phyloP scores from a whole-genome alignment of 2,888 invertebrate genomes.

The Bhutanitis thaidina region DNA sequence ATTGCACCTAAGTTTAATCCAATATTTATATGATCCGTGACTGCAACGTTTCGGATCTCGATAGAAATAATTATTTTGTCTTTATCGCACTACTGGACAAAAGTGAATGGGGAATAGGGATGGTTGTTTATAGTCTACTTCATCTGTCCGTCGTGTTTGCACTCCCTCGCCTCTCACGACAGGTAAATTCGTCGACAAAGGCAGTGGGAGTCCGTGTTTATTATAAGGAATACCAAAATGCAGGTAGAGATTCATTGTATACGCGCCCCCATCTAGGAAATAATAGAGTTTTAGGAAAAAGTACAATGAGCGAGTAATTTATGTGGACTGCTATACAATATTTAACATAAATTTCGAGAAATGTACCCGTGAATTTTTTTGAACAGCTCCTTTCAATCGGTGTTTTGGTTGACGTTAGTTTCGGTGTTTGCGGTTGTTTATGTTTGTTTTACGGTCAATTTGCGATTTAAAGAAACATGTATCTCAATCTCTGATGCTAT shows the following conservation, averaged over 20 bases:
- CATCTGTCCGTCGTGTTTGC: conserved; percentile 62
- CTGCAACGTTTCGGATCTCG: conserved; percentile 44
- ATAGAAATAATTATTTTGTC: conserved; percentile 31
- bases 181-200: conserved; percentile 72
- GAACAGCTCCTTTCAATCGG: conserved; percentile 31
- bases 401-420: conserved; percentile 66
- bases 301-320: conserved; percentile 75
- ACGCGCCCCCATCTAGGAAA: conserved; percentile 56
- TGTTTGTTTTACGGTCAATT: conserved; percentile 75
- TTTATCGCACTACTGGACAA: conserved; percentile 23
- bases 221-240: conserved; percentile 66
- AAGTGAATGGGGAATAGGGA: conserved; percentile 32
- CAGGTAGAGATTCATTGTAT: conserved; percentile 68
- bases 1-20: conserved; percentile 78
- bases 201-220: conserved; percentile 65
- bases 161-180: conserved; percentile 55
- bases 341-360: conserved; percentile 67
- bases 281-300: conserved; percentile 76
- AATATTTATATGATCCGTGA: conserved; percentile 75
- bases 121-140: conserved; percentile 26
- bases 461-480: conserved; percentile 54
- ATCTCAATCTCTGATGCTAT: conserved; percentile 38
- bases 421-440: conserved; percentile 59
- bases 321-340: conserved; percentile 64
- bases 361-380: conserved; percentile 51